Conservation (phyloP, 2,888 invertebrate genomes). For the Barypeithes pellucidus region DNA sequence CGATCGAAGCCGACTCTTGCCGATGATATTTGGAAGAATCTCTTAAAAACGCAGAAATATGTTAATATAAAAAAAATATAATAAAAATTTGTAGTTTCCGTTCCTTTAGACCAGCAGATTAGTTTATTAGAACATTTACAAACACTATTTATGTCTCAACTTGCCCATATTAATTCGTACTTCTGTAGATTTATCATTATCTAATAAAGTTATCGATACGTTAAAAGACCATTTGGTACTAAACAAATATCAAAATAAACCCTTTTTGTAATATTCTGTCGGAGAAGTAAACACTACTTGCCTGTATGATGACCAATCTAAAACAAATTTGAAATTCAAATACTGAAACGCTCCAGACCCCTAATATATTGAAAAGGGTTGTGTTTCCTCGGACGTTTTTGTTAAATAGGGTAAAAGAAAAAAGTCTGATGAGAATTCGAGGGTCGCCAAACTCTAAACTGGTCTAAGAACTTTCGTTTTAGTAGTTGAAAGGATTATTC, state of each 20-base stretch:
- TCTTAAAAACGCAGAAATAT: too few species aligned
- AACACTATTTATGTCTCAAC: neutral
- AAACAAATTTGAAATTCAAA: slow-evolving; percentile 15
- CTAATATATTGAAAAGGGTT: slow-evolving; percentile 17
- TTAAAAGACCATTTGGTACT: neutral
- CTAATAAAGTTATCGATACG: neutral
- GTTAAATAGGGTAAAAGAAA: slow-evolving; percentile 10
- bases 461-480: slow-evolving; percentile 3
- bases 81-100: too few species aligned
- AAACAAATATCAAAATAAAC: slow-evolving; percentile 6
- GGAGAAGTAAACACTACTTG: neutral
- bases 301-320: slow-evolving; percentile 9
- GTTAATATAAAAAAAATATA: too few species aligned
- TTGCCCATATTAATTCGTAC: neutral
- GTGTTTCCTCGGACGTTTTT: slow-evolving; percentile 5
- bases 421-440: slow-evolving; percentile 1
- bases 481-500: neutral
- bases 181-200: neutral
- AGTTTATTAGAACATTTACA: too few species aligned
- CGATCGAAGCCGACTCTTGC: too few species aligned
- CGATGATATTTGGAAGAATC: too few species aligned
- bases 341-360: slow-evolving; percentile 9
- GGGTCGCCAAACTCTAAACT: slow-evolving; percentile 1
- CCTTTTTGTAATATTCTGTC: slow-evolving; percentile 1
- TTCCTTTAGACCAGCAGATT: too few species aligned